Conservation (phyloP, 2,797 vertebrate genomes). For the Xiphophorus birchmanni region DNA sequence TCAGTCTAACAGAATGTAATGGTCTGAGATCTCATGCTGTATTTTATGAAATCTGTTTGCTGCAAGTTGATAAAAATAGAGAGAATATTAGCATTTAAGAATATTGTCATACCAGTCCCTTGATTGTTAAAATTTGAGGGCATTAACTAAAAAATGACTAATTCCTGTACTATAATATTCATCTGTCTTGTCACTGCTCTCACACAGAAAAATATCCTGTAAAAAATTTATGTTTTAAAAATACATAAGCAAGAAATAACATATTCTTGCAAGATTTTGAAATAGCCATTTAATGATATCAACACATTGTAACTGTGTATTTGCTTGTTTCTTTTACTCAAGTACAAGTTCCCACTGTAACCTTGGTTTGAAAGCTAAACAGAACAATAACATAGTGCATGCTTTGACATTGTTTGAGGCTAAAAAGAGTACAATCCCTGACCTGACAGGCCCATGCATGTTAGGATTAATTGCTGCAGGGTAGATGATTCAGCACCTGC, state of each 20-base stretch:
- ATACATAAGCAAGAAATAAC: background rate
- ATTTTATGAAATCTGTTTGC: background rate
- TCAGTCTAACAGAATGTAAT: background rate
- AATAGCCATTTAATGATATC: background rate
- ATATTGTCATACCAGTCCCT: background rate
- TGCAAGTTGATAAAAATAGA: background rate
- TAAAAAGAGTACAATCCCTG: conserved; percentile 5
- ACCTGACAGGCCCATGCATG: conserved; percentile 42
- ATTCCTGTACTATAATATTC: background rate
- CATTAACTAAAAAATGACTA: background rate
- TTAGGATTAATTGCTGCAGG: conserved; percentile 60
- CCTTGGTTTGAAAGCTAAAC: background rate
- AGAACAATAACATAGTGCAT: conserved; percentile 8
- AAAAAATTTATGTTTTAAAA: background rate
- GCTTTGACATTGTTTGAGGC: conserved; percentile 27
- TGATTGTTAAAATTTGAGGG: background rate
- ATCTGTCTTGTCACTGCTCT: background rate
- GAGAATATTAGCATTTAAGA: background rate
- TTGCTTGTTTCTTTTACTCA: background rate
- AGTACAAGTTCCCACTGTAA: background rate
- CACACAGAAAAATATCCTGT: too few relatives aligned
- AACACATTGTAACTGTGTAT: background rate
- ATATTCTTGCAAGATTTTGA: background rate
- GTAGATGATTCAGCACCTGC: conserved; percentile 62
- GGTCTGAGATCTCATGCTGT: background rate